These are phyloP conservation scores for Numida meleagris DNA, from an alignment of 2,113 vertebrate species.

Conservation along the genomic window DNA sequence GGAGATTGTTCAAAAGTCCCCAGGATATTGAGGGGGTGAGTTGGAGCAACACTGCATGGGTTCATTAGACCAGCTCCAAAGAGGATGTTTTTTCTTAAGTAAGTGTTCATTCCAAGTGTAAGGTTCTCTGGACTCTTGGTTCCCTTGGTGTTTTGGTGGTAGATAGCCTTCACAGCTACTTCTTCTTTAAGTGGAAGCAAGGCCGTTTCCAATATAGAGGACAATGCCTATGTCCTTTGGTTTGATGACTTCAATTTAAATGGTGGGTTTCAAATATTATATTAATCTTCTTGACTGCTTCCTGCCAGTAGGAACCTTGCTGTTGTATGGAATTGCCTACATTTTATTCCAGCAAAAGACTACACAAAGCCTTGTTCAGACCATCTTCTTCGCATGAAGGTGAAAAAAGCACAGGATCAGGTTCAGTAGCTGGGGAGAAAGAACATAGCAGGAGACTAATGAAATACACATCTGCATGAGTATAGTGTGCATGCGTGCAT, in stretches of 20 bases:
- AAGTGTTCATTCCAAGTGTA: background rate
- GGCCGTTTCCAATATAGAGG: background rate
- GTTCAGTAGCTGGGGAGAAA: background rate
- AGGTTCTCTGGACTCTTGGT: background rate
- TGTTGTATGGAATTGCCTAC: background rate
- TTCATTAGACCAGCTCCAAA: background rate
- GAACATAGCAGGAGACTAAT: background rate
- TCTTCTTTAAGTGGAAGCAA: background rate
- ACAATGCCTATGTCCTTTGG: background rate
- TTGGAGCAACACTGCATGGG: background rate
- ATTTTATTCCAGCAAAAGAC: background rate
- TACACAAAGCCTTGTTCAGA: background rate
- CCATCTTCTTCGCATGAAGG: background rate
- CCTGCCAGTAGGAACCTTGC: background rate
- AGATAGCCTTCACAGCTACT: background rate
- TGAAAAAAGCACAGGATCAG: background rate
- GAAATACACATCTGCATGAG: background rate
- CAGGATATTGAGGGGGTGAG: background rate
- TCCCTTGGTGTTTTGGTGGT: background rate
- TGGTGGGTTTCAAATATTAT: background rate
- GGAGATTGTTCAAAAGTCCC: background rate
- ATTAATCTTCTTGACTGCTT: background rate
- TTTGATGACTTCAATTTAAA: background rate
- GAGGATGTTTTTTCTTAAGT: background rate
- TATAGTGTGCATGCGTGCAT: accelerated